phyloP scores from a whole-genome alignment of 2,113 vertebrate species.

The Philantomba maxwellii region DNA sequence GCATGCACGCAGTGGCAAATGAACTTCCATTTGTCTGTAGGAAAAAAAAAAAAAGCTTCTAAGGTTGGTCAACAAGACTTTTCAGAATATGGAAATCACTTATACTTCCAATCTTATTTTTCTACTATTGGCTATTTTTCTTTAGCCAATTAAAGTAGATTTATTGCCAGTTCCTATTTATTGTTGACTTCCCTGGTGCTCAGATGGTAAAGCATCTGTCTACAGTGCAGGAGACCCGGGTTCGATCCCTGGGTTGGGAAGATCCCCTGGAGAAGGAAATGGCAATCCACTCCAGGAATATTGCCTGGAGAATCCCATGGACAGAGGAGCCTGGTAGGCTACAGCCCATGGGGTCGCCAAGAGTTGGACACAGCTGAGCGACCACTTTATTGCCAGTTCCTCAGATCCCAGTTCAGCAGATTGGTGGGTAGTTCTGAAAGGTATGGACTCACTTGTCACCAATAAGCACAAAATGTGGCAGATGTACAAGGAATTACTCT shows the following conservation, averaged over 20 bases:
- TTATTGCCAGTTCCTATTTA: background rate
- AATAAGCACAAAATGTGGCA: background rate
- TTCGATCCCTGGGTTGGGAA: too few species aligned
- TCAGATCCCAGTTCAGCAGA: background rate
- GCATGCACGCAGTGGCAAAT: background rate
- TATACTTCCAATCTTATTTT: background rate
- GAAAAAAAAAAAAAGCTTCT: background rate
- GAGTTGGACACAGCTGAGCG: accelerated
- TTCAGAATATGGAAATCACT: background rate
- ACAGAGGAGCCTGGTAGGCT: too few species aligned
- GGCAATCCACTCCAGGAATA: too few species aligned
- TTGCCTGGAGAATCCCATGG: too few species aligned
- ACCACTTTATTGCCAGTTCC: background rate
- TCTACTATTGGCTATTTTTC: background rate
- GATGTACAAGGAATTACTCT: background rate
- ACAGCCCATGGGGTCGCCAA: too few species aligned
- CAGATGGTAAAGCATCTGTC: too few species aligned
- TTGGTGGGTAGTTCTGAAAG: background rate
- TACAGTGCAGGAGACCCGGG: too few species aligned
- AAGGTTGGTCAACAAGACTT: background rate
- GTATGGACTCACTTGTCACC: background rate
- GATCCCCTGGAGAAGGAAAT: too few species aligned
- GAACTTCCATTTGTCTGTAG: background rate
- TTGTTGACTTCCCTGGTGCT: too few species aligned
- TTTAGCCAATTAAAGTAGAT: background rate